These are phyloP conservation scores for Zosterops hypoxanthus DNA, from an alignment of 2,113 vertebrate species.

Conservation along the genomic window DNA sequence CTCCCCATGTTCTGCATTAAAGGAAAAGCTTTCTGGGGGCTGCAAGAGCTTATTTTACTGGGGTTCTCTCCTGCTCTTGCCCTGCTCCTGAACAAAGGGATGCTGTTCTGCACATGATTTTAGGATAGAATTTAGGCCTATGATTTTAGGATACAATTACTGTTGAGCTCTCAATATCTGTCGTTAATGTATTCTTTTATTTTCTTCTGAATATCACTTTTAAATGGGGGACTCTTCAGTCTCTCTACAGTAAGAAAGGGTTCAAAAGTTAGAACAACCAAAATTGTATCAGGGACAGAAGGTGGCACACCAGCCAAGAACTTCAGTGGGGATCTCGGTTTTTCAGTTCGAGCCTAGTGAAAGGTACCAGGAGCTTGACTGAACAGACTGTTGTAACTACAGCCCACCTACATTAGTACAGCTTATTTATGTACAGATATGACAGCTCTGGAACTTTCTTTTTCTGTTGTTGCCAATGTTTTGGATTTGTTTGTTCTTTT, in stretches of 20 bases:
- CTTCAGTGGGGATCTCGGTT: neutral
- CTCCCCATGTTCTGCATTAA: neutral
- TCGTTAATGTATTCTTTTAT: neutral
- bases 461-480: neutral
- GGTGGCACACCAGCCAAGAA: neutral
- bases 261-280: neutral
- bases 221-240: neutral
- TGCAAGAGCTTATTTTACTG: neutral
- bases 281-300: neutral
- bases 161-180: neutral
- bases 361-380: neutral
- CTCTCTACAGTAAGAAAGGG: neutral
- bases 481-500: neutral
- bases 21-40: rapidly evolving
- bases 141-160: neutral
- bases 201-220: neutral
- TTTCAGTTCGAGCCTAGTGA: neutral
- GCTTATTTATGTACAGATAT: neutral
- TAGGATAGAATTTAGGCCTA: neutral
- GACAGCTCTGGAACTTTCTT: neutral
- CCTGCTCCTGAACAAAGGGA: neutral
- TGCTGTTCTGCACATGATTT: neutral
- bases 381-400: neutral
- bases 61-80: neutral
- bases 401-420: neutral